phyloP scores from a whole-genome alignment of 1,140 invertebrate species.

The Apis mellifera region Amel_HAv3.1 CM009936.2:5575501-5576000 shows the following conservation, averaged over 20 bases:
- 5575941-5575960: not conserved
- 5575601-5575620: conserved; percentile 56
- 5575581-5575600: conserved; percentile 70
- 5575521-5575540: conserved; percentile 59
- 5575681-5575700: conserved; percentile 13
- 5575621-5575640: conserved; percentile 29
- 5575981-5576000: conserved; percentile 66
- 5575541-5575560: conserved; percentile 62
- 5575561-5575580: conserved; percentile 71
- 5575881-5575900: not conserved
- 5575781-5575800: too few species aligned
- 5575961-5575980: too few species aligned
- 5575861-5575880: not conserved
- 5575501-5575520: conserved; percentile 58
- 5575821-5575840: not conserved
- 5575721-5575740: too few species aligned
- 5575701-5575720: too few species aligned
- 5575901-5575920: not conserved
- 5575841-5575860: not conserved
- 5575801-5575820: too few species aligned
- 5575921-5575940: not conserved
- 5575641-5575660: conserved; percentile 39
- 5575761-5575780: too few species aligned
- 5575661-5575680: not conserved
- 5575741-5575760: too few species aligned